phyloP scores from a whole-genome alignment of 2,888 invertebrate species.

The Melanotus villosus region DNA sequence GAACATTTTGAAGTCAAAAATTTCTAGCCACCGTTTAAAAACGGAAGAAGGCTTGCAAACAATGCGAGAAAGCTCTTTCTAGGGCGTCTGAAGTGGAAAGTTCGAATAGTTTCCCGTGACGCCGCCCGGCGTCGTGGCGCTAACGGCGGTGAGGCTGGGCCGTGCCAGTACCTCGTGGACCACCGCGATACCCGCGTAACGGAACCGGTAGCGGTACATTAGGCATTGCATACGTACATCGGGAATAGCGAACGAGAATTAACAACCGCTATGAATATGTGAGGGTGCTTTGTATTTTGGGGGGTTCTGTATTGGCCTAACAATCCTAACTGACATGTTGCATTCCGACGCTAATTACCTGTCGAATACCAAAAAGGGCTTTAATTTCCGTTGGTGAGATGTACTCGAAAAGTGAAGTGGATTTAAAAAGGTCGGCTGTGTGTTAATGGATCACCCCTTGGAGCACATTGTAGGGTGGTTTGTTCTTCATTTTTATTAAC shows the following conservation, averaged over 20 bases:
- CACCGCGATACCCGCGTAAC: constrained; percentile 55
- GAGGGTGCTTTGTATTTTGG: constrained; percentile 16
- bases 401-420: constrained; percentile 30
- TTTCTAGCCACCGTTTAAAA: constrained; percentile 22
- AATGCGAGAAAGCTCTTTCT: constrained; percentile 46
- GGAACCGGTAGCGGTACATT: constrained; percentile 30
- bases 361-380: constrained; percentile 15
- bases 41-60: constrained; percentile 38
- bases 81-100: constrained; percentile 51
- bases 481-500: constrained; percentile 5
- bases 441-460: constrained; percentile 20
- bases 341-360: constrained; percentile 8
- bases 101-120: constrained; percentile 53
- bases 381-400: constrained; percentile 12
- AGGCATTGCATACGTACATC: constrained; percentile 12
- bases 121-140: constrained; percentile 60
- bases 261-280: constrained; percentile 18
- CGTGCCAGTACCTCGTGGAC: constrained; percentile 62
- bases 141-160: constrained; percentile 60
- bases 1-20: too few relatives aligned
- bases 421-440: constrained; percentile 26
- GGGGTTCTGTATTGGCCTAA: not conserved
- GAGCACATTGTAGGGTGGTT: constrained; percentile 18
- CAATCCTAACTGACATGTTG: not conserved
- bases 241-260: constrained; percentile 2